Conservation (phyloP, 2,888 invertebrate species). For the Sepioteuthis lessoniana region DNA sequence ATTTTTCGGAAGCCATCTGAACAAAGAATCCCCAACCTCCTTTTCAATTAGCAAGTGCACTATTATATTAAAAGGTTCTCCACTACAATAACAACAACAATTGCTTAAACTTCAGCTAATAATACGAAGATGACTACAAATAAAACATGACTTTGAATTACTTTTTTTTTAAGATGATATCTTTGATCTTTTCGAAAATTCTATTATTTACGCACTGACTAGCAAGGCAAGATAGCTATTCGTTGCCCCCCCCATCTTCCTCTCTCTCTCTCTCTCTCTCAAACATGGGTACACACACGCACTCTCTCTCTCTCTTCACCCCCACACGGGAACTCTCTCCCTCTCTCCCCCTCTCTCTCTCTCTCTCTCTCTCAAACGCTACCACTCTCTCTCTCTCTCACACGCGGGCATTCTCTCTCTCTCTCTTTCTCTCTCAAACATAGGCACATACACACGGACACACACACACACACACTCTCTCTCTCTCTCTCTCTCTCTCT, state of each 20-base stretch:
- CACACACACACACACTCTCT: no score
- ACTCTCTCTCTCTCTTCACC: not conserved
- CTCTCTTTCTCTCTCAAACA: no score
- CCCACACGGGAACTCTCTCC: no score
- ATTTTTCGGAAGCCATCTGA: not conserved
- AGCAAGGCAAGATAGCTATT: not conserved
- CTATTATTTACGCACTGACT: constrained; percentile 15
- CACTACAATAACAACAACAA: not conserved
- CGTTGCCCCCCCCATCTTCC: not conserved
- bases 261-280: not conserved
- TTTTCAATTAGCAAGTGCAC: constrained; percentile 33
- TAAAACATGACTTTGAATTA: not conserved
- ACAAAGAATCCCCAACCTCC: constrained; percentile 33
- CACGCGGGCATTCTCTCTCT: no score
- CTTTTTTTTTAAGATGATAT: not conserved
- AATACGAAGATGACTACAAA: not conserved
- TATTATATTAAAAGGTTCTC: not conserved
- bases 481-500: no score
- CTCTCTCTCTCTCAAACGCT: no score
- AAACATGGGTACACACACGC: not conserved
- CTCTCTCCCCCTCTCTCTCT: not conserved
- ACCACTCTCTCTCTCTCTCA: no score
- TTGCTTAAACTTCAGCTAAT: not conserved
- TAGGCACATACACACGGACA: no score
- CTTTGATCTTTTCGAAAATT: not conserved